These are phyloP conservation scores for Bicyclus anynana DNA, from an alignment of 1,140 invertebrate genomes.

Conservation along the genomic window DNA sequence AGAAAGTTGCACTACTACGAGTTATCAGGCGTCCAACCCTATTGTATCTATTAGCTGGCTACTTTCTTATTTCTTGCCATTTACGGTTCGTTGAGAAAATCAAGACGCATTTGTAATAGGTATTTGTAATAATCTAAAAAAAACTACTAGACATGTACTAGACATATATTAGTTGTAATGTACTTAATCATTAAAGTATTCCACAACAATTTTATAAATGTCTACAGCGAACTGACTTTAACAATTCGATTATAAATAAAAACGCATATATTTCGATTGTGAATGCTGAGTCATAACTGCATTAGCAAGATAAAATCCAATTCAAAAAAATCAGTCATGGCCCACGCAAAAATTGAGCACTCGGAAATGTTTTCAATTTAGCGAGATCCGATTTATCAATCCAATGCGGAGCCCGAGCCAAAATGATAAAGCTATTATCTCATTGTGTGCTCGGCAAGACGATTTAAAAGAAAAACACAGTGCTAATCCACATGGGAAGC, in stretches of 20 bases:
- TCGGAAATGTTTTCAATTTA: conserved; percentile 16
- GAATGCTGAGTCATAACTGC: conserved; percentile 1
- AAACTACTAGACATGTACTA: background rate
- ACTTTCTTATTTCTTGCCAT: conserved; percentile 74
- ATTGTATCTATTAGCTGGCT: conserved; percentile 72
- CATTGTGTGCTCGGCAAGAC: conserved; percentile 35
- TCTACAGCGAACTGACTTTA: background rate
- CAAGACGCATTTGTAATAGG: conserved; percentile 55
- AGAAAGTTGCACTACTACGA: conserved; percentile 64
- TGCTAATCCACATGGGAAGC: conserved; percentile 68
- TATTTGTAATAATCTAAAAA: conserved; percentile 29
- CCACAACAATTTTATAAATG: background rate
- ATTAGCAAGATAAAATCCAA: conserved; percentile 10
- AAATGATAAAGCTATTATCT: conserved; percentile 46
- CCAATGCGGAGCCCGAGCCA: conserved; percentile 25
- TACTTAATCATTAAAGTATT: background rate
- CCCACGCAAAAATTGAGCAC: conserved; percentile 9
- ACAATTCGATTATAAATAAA: background rate
- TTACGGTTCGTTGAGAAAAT: conserved; percentile 68
- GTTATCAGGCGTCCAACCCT: conserved; percentile 61
- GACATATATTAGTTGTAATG: too few species aligned
- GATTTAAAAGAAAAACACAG: conserved; percentile 56
- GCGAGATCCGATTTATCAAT: conserved; percentile 28
- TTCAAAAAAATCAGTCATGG: conserved; percentile 17
- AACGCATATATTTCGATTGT: background rate